Base-by-base conservation (phyloP, 1,140 invertebrate species). In the Tenebrio molitor region DNA sequence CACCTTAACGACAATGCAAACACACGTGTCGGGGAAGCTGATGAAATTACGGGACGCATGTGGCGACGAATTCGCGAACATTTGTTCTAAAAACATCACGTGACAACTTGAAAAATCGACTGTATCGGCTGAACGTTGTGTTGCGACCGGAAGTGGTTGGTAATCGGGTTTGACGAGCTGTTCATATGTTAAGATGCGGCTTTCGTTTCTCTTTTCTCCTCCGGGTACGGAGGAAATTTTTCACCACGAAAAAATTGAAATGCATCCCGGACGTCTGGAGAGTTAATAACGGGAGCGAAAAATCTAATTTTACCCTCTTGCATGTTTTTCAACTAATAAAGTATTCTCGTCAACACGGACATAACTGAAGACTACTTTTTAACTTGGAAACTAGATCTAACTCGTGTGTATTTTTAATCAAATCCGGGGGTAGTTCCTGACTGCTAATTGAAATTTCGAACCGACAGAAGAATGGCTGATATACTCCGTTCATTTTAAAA, bases 331-430 rank as follows among this genome's bases (percentile, higher is more conserved):
- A 58, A 14, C 50, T 58, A 58, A 58, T 58, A 58, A 58, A 58
- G 15, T 58, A 58, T 58, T 58, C 50, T 58, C 50, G 50, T 58
- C 50, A 58, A 58, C 50, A 58, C 50, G 23, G 12, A 15, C 50
- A 58, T 58, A 58, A 29, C 50, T 58, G 50, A 58, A 33, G 50
- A 58, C 50, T 50, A 50, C 44, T 58, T 58, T 58, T 58, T 58
- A 58, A 58, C 50, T 58, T 25, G 3, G 17, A 10, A 50, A 50
- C 44, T 50, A 29, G 50, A 58, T 58, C 50, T 15, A 58, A 50
- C 44, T 50, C 23, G 7, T 8, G 50, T 21, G 23, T 29, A 58
- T 58, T 58, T 25, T 58, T 58, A 58, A 58, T 58, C 44, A 58
- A 58, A 58, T 58, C 50, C 19, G n/a, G 19, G 17, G 44, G 44